Conservation (phyloP, 2,797 vertebrate genomes). For the Anolis apletophallus region DNA sequence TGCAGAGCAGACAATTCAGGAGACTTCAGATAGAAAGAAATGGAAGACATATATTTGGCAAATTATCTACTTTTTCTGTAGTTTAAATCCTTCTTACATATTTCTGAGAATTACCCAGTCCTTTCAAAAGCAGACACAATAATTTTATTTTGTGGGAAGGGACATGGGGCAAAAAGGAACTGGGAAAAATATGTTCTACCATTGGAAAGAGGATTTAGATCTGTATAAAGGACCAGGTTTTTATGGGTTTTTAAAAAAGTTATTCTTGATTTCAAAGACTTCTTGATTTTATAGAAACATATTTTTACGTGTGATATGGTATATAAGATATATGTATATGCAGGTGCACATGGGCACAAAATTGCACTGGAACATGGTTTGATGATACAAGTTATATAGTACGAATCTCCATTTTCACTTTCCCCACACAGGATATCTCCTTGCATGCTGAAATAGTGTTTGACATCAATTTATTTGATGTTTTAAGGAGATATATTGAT, state of each 20-base stretch:
- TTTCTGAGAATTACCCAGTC: not conserved
- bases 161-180: not conserved
- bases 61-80: not conserved
- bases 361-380: conserved; percentile 23
- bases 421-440: conserved; percentile 16
- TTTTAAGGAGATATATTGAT: conserved; percentile 14
- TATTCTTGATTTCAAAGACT: conserved; percentile 2
- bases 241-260: not conserved
- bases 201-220: not conserved
- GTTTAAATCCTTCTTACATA: too few relatives aligned
- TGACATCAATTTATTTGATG: not conserved
- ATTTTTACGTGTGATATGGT: not conserved
- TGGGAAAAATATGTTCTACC: not conserved
- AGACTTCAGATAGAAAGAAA: not conserved
- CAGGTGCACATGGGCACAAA: not conserved
- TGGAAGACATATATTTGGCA: not conserved
- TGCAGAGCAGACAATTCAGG: not conserved
- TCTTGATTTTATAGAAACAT: accelerated
- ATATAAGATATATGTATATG: not conserved
- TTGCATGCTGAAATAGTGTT: conserved; percentile 21
- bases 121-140: not conserved
- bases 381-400: not conserved
- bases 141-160: too few relatives aligned
- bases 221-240: conserved; percentile 17
- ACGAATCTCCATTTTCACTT: conserved; percentile 16